phyloP scores from a whole-genome alignment of 2,888 invertebrate genomes.

The Vesta saturnalis region DNA sequence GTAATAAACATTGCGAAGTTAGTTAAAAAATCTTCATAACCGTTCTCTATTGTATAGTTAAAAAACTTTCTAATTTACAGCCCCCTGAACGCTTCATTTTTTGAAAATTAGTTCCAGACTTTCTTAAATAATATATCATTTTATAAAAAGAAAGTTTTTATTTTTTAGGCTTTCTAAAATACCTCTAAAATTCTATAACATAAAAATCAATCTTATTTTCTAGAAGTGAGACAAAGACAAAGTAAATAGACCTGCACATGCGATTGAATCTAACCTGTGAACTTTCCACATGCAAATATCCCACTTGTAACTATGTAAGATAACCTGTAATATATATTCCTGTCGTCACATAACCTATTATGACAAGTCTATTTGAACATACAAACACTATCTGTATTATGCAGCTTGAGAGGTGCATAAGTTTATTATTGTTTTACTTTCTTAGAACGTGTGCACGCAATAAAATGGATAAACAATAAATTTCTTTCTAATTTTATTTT shows the following conservation, averaged over 20 bases:
- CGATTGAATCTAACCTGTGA: slow-evolving; percentile 41
- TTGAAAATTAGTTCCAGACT: background rate
- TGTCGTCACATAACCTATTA: slow-evolving; percentile 56
- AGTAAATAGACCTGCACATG: slow-evolving; percentile 37
- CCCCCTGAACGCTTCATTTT: background rate
- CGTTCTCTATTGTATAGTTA: background rate
- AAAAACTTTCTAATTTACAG: slow-evolving; percentile 15
- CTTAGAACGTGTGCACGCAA: slow-evolving; percentile 23
- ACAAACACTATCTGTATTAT: slow-evolving; percentile 41
- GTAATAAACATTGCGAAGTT: background rate
- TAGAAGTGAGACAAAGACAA: slow-evolving; percentile 46
- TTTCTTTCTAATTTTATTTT: slow-evolving; percentile 19
- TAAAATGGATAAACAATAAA: slow-evolving; percentile 15
- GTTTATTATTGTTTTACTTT: slow-evolving; percentile 36
- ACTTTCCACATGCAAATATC: slow-evolving; percentile 59
- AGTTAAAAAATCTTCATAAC: background rate
- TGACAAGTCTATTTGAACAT: slow-evolving; percentile 57
- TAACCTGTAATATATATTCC: slow-evolving; percentile 55
- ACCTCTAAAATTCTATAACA: background rate
- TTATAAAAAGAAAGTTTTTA: slow-evolving; percentile 2
- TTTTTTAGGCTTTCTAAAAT: background rate
- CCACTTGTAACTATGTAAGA: slow-evolving; percentile 55
- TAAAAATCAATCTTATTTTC: slow-evolving; percentile 27
- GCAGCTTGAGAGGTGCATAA: slow-evolving; percentile 32
- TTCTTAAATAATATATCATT: background rate